Base-by-base conservation (phyloP, 2,888 invertebrate genomes). In the Oxyteleia sp. region DNA sequence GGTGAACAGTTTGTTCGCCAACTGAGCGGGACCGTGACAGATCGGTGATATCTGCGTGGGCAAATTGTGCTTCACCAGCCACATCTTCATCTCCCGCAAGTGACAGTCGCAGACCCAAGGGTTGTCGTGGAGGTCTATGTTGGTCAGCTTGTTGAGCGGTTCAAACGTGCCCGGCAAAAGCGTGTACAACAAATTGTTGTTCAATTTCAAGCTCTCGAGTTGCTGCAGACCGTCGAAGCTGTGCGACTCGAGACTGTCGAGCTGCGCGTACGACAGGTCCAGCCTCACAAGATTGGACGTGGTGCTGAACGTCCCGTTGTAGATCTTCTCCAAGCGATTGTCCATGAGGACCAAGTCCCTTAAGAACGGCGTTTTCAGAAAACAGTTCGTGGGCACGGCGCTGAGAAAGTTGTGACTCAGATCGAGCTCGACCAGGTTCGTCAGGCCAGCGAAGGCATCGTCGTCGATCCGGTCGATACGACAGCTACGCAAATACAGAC, bases 41-140 rank as follows among this genome's bases (percentile, higher is more conserved):
- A 95, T 94, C 0, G 98, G 97, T 4, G 97, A 96, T 64, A 97
- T 96, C n/a, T 96, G 95, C 87, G 96, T 95, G 1, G 96, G 96
- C 41, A 96, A 95, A 91, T 97, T 97, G 87, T 96, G 95, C 89
- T 96, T 95, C 61, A 96, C 95, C 84, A 98, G 94, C 98, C 98
- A 98, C 88, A 96, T 94, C 91, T 97, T 97, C 78, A 97, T 95
- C 78, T 96, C 96, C 59, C 98, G 94, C 76, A 98, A 93, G 20
- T 97, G 96, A 90, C 98, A 98, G 91, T 98, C 98, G 91, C 98
- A 98, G 82, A 96, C 95, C 98, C 98, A 98, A 0, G 97, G 97
- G 93, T 98, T 98, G 86, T 97, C 97, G 85, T 98, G 97, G 85
- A 98, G 94, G 91, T 97, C 97, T 82, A 98, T 96, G 45, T 96